A percentile compares a stretch with the other conserved stretches of the same genome.
Conservation (phyloP, 2,113 vertebrate genomes). For the Atherinomorus stipes region DNA sequence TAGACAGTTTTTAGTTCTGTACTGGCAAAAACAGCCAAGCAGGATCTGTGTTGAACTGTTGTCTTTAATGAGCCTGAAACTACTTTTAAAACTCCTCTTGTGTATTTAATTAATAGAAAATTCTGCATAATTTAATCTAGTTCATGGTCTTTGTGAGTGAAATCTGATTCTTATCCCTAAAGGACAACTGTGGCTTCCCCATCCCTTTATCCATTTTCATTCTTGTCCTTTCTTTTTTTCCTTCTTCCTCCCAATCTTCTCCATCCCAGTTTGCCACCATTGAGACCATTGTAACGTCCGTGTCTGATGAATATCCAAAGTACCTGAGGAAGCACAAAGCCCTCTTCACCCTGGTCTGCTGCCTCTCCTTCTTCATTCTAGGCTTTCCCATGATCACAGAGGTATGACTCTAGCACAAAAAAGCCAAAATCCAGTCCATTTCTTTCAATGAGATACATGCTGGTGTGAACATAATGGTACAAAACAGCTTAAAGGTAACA, state of each 20-base stretch:
- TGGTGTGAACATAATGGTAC: not conserved
- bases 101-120: not conserved
- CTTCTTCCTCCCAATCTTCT: not conserved
- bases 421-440: not conserved
- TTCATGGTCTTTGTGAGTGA: not conserved
- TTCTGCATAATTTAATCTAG: too few species aligned
- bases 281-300: slow-evolving; percentile 97
- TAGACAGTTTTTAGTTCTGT: slow-evolving; percentile 17
- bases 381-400: slow-evolving; percentile 99
- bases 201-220: not conserved
- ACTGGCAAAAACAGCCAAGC: slow-evolving; percentile 2
- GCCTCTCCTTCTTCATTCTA: slow-evolving; percentile 92
- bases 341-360: slow-evolving; percentile 93
- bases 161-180: not conserved
- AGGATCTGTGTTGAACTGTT: slow-evolving; percentile 13
- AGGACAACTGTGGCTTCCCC: not conserved
- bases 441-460: slow-evolving; percentile 7
- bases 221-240: not conserved
- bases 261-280: slow-evolving; percentile 94
- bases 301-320: slow-evolving; percentile 96
- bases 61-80: not conserved
- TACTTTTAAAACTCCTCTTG: not conserved
- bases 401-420: slow-evolving; percentile 76
- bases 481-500: too few species aligned
- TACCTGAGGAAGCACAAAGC: slow-evolving; percentile 95